A percentile compares a stretch with the other conserved stretches of the same genome.
These are phyloP conservation scores for Oncorhynchus keta DNA, from an alignment of 2,113 vertebrate genomes.

Conservation along the genomic window DNA sequence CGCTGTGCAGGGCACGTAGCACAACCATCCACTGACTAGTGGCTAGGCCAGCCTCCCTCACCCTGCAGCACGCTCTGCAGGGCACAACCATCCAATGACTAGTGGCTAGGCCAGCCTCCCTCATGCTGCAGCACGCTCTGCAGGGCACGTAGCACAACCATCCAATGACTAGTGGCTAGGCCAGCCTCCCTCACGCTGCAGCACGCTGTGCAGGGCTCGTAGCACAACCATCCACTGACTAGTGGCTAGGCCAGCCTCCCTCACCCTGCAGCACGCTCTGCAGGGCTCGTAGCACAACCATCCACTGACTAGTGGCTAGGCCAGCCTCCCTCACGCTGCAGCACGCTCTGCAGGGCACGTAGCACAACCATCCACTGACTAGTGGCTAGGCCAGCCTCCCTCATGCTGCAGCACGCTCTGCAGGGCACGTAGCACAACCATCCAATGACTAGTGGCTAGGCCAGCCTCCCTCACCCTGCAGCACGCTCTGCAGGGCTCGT, in stretches of 20 bases:
- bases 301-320: constrained; percentile 11
- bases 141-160: constrained; percentile 48
- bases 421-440: too few relatives aligned
- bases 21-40: constrained; percentile 20
- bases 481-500: too few relatives aligned
- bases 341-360: too few relatives aligned
- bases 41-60: constrained; percentile 23
- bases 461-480: constrained; percentile 24
- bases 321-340: constrained; percentile 28
- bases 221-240: constrained; percentile 25
- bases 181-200: constrained; percentile 30
- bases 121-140: too few relatives aligned
- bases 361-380: constrained; percentile 25
- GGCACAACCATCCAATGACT: too few relatives aligned
- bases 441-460: constrained; percentile 6
- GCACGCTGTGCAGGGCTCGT: too few relatives aligned
- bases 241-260: constrained; percentile 16
- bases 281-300: constrained; percentile 46
- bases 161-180: constrained; percentile 12
- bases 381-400: constrained; percentile 16
- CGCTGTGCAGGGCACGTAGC: constrained; percentile 53
- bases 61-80: constrained; percentile 9
- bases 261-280: too few relatives aligned
- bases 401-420: constrained; percentile 29
- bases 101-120: constrained; percentile 16